Evolutionary conservation across 2,113 vertebrate genomes (phyloP), one percentile per base, ranked within the genome.

Genomic region (Sarotherodon lohbergeri): DNA sequence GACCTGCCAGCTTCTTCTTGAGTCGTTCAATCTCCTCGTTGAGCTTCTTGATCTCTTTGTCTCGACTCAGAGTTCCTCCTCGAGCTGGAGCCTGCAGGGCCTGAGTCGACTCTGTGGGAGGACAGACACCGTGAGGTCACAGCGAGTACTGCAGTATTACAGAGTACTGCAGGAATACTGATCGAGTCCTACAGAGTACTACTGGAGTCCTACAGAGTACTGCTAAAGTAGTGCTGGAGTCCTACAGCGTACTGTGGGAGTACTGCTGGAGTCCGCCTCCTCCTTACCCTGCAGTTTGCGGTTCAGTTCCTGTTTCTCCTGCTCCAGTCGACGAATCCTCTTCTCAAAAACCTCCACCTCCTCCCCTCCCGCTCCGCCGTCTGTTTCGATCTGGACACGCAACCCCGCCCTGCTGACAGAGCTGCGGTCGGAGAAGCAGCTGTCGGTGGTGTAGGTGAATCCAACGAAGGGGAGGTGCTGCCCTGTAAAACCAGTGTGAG

Each of bases 381-480:
- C 92, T 92, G 94, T 86, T 94, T 81, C 91, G 92, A 95, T 87
- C 95, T 43, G 3, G 93, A 86, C 54, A 92, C 94, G 94, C 48
- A 94, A 68, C 1, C 93, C 66, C 0, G 61, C 85, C 78, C 86
- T 94, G 91, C 95, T 96, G 88, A 98, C 91, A 61, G 95, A 96
- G 89, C 97, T 94, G 29, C 96, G 92, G 92, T 99, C 98, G 0
- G 98, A 98, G 81, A 99, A 98, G 85, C 97, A 98, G 95, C 98
- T 99, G 66, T 97, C 97, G 1, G 98, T 99, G 80, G 99, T 99
- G 94, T 97, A 99, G 0, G 99, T 99, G 93, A 99, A 99, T 66
- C 98, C 99, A 6, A 99, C 97, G 0, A 99, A 99, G 0, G 99
- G 98, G 78, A 99, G 96, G 90, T 99, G 98, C 86, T 99, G 95